Evolutionary conservation across 2,888 invertebrate species (phyloP), one percentile per base, ranked within the genome.

Genomic region (Hanleya hanleyi): DNA sequence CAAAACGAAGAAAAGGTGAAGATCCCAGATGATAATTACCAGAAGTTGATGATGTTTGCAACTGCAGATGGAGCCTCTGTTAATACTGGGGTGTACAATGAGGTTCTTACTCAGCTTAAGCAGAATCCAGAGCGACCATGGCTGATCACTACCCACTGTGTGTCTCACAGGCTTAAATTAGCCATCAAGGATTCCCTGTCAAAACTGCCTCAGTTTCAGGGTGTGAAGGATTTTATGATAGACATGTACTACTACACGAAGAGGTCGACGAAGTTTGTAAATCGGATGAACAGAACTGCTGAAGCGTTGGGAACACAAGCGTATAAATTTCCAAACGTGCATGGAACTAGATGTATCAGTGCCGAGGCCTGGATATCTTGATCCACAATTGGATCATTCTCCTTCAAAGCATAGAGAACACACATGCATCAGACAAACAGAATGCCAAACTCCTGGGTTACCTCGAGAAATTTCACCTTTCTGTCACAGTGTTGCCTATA

Each of bases 51-150:
- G 50, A 26, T 49, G 6, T 50, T 5, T 26, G 51, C 51, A 4
- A 67, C 68, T 32, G 29, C 68, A 26, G 68, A 67, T 29, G 68
- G 68, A 9, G 68, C 68, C 18, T 38, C 41, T 49, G 68, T 67
- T 12, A 67, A 67, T 67, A 41, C 47, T 33, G 68, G 68, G 4
- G 9, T 7, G 6, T 49, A 67, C 32, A 50, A 26, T 49, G 68
- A 50, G 5, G 32, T 67, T 6, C 35, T 67, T 12, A 41, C 47
- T 15, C 33, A 33, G 36, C 35, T 50, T 22, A 26, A 51, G 29
- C 26, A 67, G 29, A 41, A 66, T 38, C n/a, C n/a, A n/a, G 49
- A 41, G 3, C 37, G 68, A 15, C 41, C 68, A 32, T 67, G 68
- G 68, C 32, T 67, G 5, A 32, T 67, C 33, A 67, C 12, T 7